These are phyloP conservation scores for Eupithecia abbreviata DNA, from an alignment of 2,888 invertebrate genomes.

Conservation along the genomic window DNA sequence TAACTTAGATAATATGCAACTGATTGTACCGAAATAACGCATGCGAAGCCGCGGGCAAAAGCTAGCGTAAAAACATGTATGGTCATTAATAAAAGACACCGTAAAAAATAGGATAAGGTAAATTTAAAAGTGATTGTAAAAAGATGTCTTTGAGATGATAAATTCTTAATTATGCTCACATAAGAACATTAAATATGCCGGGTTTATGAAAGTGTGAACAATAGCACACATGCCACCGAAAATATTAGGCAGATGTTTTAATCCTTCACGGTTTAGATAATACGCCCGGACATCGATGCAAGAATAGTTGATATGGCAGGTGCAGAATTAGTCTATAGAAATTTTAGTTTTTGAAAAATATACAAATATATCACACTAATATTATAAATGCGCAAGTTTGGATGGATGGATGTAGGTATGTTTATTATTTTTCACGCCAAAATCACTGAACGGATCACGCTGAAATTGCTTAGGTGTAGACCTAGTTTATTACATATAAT, in stretches of 20 bases:
- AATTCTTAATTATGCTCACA: conserved; percentile 22
- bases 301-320: conserved; percentile 33
- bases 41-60: too few relatives aligned
- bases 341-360: not conserved
- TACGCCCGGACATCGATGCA: conserved; percentile 46
- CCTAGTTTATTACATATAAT: not conserved
- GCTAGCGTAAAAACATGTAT: too few relatives aligned
- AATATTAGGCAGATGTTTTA: conserved; percentile 63
- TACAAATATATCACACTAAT: not conserved
- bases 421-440: not conserved
- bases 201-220: conserved; percentile 63
- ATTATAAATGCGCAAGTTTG: not conserved
- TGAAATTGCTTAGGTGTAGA: not conserved
- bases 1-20: too few relatives aligned
- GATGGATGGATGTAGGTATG: not conserved
- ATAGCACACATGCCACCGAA: conserved; percentile 50
- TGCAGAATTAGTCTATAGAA: not conserved
- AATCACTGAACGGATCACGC: not conserved
- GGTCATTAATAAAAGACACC: too few relatives aligned
- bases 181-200: conserved; percentile 32
- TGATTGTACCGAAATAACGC: too few relatives aligned
- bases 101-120: not conserved
- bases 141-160: conserved; percentile 2
- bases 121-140: not conserved
- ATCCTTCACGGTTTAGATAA: conserved; percentile 63